These are phyloP conservation scores for Drosophila miranda DNA, from an alignment of 1,140 invertebrate species.

Conservation along the genomic window DNA sequence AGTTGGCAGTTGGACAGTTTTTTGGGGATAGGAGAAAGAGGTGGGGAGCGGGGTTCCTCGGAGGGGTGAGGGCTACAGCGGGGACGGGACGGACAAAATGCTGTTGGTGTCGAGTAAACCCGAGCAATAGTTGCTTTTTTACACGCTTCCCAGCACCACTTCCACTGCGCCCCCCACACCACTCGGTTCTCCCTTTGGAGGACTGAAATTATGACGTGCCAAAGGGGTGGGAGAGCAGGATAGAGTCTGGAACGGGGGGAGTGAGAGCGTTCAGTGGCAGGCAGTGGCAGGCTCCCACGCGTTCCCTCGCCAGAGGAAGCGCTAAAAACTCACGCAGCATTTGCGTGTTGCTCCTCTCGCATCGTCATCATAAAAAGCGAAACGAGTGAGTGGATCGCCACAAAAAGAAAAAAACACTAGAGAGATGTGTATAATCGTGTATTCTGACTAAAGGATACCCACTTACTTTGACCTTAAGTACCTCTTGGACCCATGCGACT, in stretches of 20 bases:
- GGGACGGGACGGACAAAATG: slow-evolving; percentile 39
- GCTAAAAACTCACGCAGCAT: slow-evolving; percentile 68
- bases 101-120: slow-evolving; percentile 71
- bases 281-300: background rate
- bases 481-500: no score
- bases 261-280: background rate
- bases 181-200: slow-evolving; percentile 36
- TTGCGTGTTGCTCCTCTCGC: slow-evolving; percentile 68
- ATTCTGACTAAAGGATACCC: no score
- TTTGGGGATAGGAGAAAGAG: slow-evolving; percentile 2
- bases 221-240: slow-evolving; percentile 8
- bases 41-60: background rate
- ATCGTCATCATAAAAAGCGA: slow-evolving; percentile 53
- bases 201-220: slow-evolving; percentile 76
- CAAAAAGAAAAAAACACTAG: slow-evolving; percentile 11
- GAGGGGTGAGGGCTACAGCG: background rate
- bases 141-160: slow-evolving; percentile 4
- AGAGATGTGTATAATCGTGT: background rate
- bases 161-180: slow-evolving; percentile 5
- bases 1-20: slow-evolving; percentile 51
- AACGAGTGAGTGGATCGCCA: slow-evolving; percentile 43
- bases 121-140: slow-evolving; percentile 65
- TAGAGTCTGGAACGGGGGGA: background rate
- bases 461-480: no score
- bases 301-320: background rate